Percentiles rank a stretch among this genome's conserved stretches.
Evolutionary conservation across 2,797 vertebrate species (phyloP).

Genomic region (Anniella stebbinsi): DNA sequence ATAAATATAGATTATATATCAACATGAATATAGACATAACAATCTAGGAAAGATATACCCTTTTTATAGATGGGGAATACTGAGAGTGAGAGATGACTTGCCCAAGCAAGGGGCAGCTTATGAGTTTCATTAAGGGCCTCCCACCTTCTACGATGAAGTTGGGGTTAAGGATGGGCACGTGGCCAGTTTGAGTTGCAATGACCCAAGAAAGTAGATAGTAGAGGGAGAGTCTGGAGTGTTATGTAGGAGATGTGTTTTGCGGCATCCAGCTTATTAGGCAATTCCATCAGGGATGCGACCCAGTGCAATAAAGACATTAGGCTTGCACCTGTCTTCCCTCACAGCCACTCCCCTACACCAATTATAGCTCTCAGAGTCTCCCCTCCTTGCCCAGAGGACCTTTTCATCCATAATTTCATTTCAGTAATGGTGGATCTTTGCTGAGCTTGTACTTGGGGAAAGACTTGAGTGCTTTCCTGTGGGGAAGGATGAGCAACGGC

Average conservation of each 20-base stretch:
- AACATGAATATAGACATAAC: not conserved
- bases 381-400: conserved; percentile 31
- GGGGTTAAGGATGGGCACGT: not conserved
- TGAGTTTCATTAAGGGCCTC: too few relatives aligned
- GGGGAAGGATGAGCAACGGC: not conserved
- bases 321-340: conserved; percentile 59
- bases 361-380: conserved; percentile 47
- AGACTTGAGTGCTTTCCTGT: not conserved
- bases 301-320: conserved; percentile 50
- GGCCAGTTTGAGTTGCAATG: not conserved
- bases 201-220: not conserved
- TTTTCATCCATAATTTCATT: conserved; percentile 37
- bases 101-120: too few relatives aligned
- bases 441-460: conserved; percentile 11
- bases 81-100: not conserved
- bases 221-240: not conserved
- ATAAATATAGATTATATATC: not conserved
- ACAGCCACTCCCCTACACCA: conserved; percentile 65
- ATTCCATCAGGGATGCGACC: conserved; percentile 28
- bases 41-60: not conserved
- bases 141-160: not conserved
- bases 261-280: not conserved
- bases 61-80: not conserved
- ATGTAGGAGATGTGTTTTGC: accelerated
- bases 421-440: conserved; percentile 9